These are phyloP conservation scores for Brevimyrus niger DNA, from an alignment of 2,113 vertebrate species.

Conservation along the genomic window DNA sequence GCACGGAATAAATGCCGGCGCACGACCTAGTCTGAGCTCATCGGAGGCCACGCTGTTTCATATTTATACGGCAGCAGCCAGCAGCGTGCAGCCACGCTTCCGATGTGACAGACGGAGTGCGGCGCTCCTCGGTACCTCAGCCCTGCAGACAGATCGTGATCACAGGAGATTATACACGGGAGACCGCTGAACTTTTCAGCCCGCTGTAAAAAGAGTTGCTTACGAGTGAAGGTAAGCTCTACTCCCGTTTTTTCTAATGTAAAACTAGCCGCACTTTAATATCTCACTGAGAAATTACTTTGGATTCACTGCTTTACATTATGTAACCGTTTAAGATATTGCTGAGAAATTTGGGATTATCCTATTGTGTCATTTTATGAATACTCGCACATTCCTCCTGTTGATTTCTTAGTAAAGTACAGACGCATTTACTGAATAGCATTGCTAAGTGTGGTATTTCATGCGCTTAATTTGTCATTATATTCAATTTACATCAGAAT, in stretches of 20 bases:
- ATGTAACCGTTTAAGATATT: neutral
- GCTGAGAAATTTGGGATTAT: neutral
- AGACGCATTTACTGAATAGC: neutral
- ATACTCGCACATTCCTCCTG: neutral
- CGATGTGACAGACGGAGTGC: constrained; percentile 49
- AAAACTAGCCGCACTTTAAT: neutral
- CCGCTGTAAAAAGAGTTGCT: neutral
- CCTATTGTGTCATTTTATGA: neutral
- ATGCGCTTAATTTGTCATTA: neutral
- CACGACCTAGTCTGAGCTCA: constrained; percentile 57
- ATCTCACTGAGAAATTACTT: neutral
- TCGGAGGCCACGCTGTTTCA: constrained; percentile 50
- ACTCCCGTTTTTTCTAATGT: neutral
- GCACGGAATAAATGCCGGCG: constrained; percentile 67
- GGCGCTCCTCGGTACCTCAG: constrained; percentile 37
- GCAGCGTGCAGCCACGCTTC: constrained; percentile 47
- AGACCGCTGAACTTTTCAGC: constrained; percentile 43
- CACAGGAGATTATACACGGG: constrained; percentile 28
- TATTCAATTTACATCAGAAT: neutral
- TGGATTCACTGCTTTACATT: neutral
- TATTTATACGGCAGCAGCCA: constrained; percentile 60
- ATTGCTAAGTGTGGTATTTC: neutral
- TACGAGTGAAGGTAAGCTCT: constrained; percentile 6
- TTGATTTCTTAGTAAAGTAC: neutral
- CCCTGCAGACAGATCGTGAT: constrained; percentile 3